Evolutionary conservation across 2,888 invertebrate genomes (phyloP).

Genomic region (Timema podura): DNA sequence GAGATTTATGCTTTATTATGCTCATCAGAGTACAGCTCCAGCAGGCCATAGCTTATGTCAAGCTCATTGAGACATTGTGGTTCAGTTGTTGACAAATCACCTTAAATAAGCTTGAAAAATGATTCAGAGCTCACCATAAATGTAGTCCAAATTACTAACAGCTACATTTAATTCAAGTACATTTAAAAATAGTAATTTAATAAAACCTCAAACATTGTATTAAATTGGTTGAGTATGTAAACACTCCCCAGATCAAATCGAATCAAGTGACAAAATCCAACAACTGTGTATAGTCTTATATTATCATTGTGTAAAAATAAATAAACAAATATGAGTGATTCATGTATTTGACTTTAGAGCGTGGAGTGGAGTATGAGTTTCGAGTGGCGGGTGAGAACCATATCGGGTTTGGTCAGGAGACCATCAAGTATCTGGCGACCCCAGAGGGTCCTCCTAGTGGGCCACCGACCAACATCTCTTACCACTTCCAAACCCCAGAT

Average conservation of each 20-base stretch:
- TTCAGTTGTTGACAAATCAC: too few relatives aligned
- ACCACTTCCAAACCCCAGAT: slow-evolving; percentile 88
- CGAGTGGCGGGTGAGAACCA: slow-evolving; percentile 93
- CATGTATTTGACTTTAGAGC: slow-evolving; percentile 51
- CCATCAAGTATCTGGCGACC: slow-evolving; percentile 83
- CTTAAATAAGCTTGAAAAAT: too few relatives aligned
- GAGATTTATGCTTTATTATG: too few relatives aligned
- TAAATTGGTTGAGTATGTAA: background rate
- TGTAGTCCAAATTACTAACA: too few relatives aligned
- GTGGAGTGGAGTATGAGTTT: slow-evolving; percentile 95
- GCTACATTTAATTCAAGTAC: too few relatives aligned
- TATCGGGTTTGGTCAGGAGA: slow-evolving; percentile 92
- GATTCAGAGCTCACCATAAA: too few relatives aligned
- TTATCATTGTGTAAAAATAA: background rate
- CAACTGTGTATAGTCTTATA: background rate
- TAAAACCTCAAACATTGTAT: too few relatives aligned
- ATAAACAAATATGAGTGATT: background rate
- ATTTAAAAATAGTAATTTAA: too few relatives aligned
- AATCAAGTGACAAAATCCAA: background rate
- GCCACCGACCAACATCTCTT: slow-evolving; percentile 78
- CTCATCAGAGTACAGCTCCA: too few relatives aligned
- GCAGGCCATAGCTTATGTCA: too few relatives aligned
- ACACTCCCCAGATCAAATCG: background rate
- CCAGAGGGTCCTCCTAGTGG: slow-evolving; percentile 92
- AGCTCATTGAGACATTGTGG: too few relatives aligned